Percentiles rank a stretch among this genome's conserved stretches.
Evolutionary conservation across 30 jellyfish, hydroid and myxozoan species (phyloP).

Genomic region (Hydractinia echinata): DNA sequence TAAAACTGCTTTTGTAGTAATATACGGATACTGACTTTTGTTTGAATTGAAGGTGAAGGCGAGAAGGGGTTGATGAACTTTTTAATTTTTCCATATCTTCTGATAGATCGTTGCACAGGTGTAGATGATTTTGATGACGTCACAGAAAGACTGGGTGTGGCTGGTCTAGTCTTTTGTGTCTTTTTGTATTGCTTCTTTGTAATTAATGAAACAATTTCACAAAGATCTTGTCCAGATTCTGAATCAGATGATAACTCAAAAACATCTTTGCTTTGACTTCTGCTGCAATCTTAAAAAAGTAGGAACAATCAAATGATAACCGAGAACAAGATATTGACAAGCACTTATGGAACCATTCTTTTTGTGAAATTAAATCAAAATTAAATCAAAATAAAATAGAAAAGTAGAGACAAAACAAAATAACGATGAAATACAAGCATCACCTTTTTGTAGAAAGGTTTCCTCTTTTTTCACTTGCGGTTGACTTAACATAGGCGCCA

Average conservation of each 20-base stretch:
- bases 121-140: conserved; percentile 35
- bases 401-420: no score
- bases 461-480: neutral
- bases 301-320: no score
- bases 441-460: neutral
- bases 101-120: conserved; percentile 37
- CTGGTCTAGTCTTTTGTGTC: neutral
- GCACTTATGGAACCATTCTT: no score
- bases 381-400: no score
- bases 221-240: conserved; percentile 11
- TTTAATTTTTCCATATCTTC: conserved; percentile 40
- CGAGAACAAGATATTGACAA: no score
- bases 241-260: conserved; percentile 7
- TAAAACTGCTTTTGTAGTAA: neutral
- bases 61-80: conserved; percentile 19
- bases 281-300: no score
- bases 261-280: neutral
- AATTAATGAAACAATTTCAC: neutral
- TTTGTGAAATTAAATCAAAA: no score
- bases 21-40: neutral
- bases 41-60: no score
- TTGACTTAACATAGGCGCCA: neutral
- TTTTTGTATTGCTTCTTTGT: neutral
- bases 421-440: no score
- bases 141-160: neutral